Evolutionary conservation across 2,113 vertebrate genomes (phyloP), one percentile per base, ranked within the genome.

Genomic region (Carassius auratus): DNA sequence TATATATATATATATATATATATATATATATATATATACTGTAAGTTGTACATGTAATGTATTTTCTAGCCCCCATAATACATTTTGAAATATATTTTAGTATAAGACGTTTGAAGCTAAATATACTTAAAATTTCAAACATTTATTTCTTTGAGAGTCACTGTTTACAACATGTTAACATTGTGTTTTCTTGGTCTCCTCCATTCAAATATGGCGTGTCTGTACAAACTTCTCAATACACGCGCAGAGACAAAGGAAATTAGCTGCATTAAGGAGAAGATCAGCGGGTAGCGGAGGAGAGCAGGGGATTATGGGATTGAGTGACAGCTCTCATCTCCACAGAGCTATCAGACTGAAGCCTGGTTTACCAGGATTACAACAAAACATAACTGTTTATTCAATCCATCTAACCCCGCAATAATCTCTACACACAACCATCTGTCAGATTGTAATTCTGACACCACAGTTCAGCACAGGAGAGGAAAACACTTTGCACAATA

Each of bases 211-310:
- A 23, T 17, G 57, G 13, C 7, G 6, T 82, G 38, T 30, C 38
- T 81, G 15, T 48, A 36, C 64, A 36, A 36, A 71, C 48, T 38
- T 76, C 19, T 78, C 14, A n/a, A 50, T 80, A 80, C 61, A 74
- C 74, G 76, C 85, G 68, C 42, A 66, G 76, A 84, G 21, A 74
- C 42, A 81, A 42, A 84, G 88, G 92, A 94, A 96, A 95, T 95
- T 94, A 95, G 96, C 93, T 90, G 89, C 94, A 95, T 96, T 95
- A 95, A 92, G 92, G 90, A 91, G 88, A 83, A 91, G 93, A 95
- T 96, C 95, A 94, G 96, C 93, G 93, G 87, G 86, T 93, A 95
- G 94, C 92, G 92, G 92, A 86, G 92, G 91, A 92, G 91, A 92
- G 83, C 90, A 90, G 90, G 90, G 92, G 92, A 93, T 94, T 94